These are phyloP conservation scores for Saccostrea cuccullata DNA, from an alignment of 1,140 invertebrate species.

Conservation along the genomic window DNA sequence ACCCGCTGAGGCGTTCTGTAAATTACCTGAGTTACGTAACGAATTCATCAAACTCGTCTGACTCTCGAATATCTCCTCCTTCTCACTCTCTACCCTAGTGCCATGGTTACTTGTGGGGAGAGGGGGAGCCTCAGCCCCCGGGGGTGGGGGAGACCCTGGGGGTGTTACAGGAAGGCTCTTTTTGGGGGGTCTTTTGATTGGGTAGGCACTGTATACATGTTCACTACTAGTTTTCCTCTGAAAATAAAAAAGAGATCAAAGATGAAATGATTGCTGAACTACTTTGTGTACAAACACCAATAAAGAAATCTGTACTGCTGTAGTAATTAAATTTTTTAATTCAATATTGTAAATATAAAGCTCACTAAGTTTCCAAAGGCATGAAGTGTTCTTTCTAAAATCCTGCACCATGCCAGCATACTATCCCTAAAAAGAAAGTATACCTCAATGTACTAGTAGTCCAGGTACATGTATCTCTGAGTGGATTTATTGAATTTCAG, in stretches of 20 bases:
- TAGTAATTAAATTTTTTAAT: too few species aligned
- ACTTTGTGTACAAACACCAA: too few species aligned
- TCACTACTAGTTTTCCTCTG: constrained; percentile 46
- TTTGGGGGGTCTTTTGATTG: constrained; percentile 38
- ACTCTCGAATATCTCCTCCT: constrained; percentile 26
- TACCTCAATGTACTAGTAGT: background rate
- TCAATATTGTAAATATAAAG: constrained; percentile 64
- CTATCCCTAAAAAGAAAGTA: constrained; percentile 54
- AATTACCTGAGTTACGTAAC: constrained; percentile 26
- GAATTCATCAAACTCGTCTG: background rate
- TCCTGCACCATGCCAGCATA: constrained; percentile 65
- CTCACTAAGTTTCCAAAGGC: constrained; percentile 63
- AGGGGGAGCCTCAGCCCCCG: background rate
- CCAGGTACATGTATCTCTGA: background rate
- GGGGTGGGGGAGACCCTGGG: background rate
- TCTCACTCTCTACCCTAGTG: background rate
- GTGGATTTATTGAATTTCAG: background rate
- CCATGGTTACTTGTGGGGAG: background rate
- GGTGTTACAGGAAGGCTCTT: background rate
- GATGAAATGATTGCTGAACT: too few species aligned
- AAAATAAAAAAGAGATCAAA: constrained; percentile 5
- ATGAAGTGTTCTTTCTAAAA: constrained; percentile 59
- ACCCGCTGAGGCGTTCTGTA: constrained; percentile 8
- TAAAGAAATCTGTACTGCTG: too few species aligned
- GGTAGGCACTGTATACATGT: constrained; percentile 54